A percentile compares a stretch with the other conserved stretches of the same genome.
These are phyloP conservation scores for Calvadosia cruxmelitensis DNA, from an alignment of 30 jellyfish, hydroid and myxozoan species.

Conservation along the genomic window DNA sequence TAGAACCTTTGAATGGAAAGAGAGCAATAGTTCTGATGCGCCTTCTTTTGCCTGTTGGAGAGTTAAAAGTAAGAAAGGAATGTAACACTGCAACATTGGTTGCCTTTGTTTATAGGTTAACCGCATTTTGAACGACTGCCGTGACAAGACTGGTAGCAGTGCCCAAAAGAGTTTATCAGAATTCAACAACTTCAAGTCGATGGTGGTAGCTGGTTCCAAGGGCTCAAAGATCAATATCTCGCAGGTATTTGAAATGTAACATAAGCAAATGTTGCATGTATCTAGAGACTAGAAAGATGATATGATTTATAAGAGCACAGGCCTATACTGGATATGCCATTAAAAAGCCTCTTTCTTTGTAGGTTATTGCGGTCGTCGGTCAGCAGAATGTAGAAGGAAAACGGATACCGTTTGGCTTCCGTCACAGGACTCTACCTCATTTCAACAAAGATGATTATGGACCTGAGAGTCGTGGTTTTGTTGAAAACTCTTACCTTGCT, in stretches of 20 bases:
- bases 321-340: neutral
- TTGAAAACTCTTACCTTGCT: slow-evolving; percentile 95
- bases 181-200: slow-evolving; percentile 89
- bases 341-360: neutral
- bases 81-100: too few relatives aligned
- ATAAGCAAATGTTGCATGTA: too few relatives aligned
- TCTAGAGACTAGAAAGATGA: too few relatives aligned
- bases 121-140: slow-evolving; percentile 94
- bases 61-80: too few relatives aligned
- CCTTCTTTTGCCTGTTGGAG: too few relatives aligned
- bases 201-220: slow-evolving; percentile 99
- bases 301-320: neutral
- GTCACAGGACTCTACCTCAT: slow-evolving; percentile 98
- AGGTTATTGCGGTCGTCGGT: slow-evolving; percentile 99
- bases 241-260: too few relatives aligned
- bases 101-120: slow-evolving; percentile 34
- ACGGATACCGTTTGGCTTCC: slow-evolving; percentile 97
- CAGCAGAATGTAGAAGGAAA: slow-evolving; percentile 99
- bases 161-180: slow-evolving; percentile 97
- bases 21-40: too few relatives aligned
- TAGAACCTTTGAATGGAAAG: too few relatives aligned
- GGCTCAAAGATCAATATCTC: slow-evolving; percentile 98
- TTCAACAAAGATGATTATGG: slow-evolving; percentile 98
- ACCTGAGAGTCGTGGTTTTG: slow-evolving; percentile 99
- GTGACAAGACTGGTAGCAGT: slow-evolving; percentile 99